phyloP scores from a whole-genome alignment of 1,140 invertebrate genomes.

The Cydia strobilella region DNA sequence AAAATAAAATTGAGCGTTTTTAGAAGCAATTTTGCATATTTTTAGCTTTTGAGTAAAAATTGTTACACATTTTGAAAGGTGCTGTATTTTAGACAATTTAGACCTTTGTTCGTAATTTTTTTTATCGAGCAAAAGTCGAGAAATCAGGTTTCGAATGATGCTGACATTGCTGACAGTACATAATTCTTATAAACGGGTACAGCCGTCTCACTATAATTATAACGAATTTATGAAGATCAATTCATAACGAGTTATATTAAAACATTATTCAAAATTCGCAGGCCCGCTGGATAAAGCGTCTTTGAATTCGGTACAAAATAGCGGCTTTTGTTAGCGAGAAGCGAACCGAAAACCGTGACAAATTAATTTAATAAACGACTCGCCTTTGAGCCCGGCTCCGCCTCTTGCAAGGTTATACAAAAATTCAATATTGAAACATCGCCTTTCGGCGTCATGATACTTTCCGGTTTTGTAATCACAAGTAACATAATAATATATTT shows the following conservation, averaged over 20 bases:
- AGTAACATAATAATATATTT: not conserved
- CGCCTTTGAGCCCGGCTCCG: conserved; percentile 8
- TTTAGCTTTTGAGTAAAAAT: too few relatives aligned
- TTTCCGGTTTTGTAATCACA: not conserved
- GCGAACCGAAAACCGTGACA: conserved; percentile 32
- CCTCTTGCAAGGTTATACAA: conserved; percentile 25
- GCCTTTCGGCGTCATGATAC: not conserved
- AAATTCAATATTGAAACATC: conserved; percentile 18
- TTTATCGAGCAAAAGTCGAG: too few relatives aligned
- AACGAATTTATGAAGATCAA: conserved; percentile 10
- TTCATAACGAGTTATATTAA: conserved; percentile 15
- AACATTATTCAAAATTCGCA: conserved; percentile 22
- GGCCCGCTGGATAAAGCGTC: conserved; percentile 5
- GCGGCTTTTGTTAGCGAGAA: conserved; percentile 24
- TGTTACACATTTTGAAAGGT: too few relatives aligned
- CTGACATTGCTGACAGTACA: too few relatives aligned
- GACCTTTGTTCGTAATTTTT: too few relatives aligned
- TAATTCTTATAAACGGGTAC: too few relatives aligned
- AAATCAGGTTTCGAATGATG: too few relatives aligned
- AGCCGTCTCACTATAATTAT: not conserved
- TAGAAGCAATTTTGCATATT: too few relatives aligned
- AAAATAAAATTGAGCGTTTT: too few relatives aligned
- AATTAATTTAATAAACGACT: conserved; percentile 35
- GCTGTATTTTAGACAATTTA: too few relatives aligned
- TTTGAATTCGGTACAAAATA: conserved; percentile 32